phyloP scores from a whole-genome alignment of 2,888 invertebrate species.

The Antheraea assamensis region DNA sequence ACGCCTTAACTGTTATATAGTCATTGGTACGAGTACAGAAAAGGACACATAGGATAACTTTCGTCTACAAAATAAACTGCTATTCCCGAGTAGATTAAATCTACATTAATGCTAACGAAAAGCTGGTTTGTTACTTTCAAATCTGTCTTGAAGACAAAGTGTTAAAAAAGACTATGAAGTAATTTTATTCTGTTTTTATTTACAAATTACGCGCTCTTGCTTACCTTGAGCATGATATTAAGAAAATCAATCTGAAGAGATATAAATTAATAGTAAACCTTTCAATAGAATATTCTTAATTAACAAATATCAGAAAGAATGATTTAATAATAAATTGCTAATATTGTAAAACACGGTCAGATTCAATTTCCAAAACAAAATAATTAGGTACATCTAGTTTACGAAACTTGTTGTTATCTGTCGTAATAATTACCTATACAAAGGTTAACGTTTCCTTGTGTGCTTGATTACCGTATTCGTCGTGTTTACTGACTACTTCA shows the following conservation, averaged over 20 bases:
- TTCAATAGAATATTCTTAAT: not conserved
- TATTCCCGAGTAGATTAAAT: too few species aligned
- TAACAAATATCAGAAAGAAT: not conserved
- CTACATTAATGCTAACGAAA: too few species aligned
- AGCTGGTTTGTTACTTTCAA: too few species aligned
- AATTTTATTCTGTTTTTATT: too few species aligned
- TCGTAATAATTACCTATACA: conserved; percentile 29
- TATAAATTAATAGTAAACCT: not conserved
- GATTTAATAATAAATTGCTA: not conserved
- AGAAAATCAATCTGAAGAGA: not conserved
- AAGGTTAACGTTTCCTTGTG: conserved; percentile 29
- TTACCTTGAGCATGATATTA: too few species aligned
- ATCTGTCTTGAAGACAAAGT: too few species aligned
- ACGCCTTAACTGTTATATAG: too few species aligned
- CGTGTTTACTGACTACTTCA: conserved; percentile 12
- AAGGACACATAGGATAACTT: too few species aligned
- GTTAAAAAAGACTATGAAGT: too few species aligned
- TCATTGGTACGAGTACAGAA: too few species aligned
- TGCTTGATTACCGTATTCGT: conserved; percentile 12
- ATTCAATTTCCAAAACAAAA: not conserved
- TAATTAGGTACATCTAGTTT: conserved; percentile 16
- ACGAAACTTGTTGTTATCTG: conserved; percentile 37
- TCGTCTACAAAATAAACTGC: too few species aligned
- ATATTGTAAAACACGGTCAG: not conserved
- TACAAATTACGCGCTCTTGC: too few species aligned